A percentile compares a stretch with the other conserved stretches of the same genome.
These are phyloP conservation scores for Periophthalmus modestus DNA, from an alignment of 2,113 vertebrate genomes.

Conservation along the genomic window DNA sequence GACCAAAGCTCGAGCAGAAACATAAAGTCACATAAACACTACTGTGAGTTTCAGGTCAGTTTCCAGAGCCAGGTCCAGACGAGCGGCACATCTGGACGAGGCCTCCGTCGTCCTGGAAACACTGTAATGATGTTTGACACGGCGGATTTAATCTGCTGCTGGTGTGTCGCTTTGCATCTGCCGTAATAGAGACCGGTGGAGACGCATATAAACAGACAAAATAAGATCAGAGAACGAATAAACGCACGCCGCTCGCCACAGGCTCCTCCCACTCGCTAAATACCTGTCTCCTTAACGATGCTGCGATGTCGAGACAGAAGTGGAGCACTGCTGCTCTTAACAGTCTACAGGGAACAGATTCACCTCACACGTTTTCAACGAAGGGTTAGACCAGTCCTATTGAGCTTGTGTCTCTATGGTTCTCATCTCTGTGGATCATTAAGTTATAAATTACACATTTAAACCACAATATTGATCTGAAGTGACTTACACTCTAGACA, in stretches of 20 bases:
- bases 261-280: neutral
- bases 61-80: neutral
- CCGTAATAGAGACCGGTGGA: slow-evolving; percentile 36
- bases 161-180: slow-evolving; percentile 60
- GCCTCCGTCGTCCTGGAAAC: too few relatives aligned
- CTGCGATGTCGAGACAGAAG: neutral
- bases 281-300: neutral
- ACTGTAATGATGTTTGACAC: slow-evolving; percentile 61
- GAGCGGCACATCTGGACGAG: neutral
- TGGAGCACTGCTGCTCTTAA: neutral
- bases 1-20: too few relatives aligned
- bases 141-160: slow-evolving; percentile 60
- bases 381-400: too few relatives aligned
- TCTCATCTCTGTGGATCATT: too few relatives aligned
- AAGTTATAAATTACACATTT: too few relatives aligned
- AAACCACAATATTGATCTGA: too few relatives aligned
- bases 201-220: slow-evolving; percentile 32
- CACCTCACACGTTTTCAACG: neutral
- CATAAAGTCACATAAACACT: too few relatives aligned
- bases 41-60: neutral
- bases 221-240: slow-evolving; percentile 35
- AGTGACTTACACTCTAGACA: too few relatives aligned
- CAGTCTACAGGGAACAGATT: neutral
- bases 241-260: slow-evolving; percentile 8
- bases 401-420: too few relatives aligned